Percentiles rank a stretch among this genome's conserved stretches.
Evolutionary conservation across 2,888 invertebrate species (phyloP).

Genomic region (Caenorhabditis drosophilae): DNA sequence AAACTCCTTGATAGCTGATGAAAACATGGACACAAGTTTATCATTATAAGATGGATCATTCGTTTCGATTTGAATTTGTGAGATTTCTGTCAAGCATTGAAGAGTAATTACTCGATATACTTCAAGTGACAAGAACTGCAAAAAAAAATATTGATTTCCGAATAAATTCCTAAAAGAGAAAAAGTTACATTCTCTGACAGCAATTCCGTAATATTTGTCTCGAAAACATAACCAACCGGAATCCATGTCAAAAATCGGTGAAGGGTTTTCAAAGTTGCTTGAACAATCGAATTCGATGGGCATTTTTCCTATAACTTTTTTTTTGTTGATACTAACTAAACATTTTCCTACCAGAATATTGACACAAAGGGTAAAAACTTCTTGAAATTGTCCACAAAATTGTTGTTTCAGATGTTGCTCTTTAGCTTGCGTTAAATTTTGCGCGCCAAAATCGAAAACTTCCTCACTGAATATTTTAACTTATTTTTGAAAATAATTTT

Average conservation of each 20-base stretch:
- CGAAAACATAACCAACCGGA: slow-evolving; percentile 99
- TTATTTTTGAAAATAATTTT: too few species aligned
- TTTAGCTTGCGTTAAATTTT: slow-evolving; percentile 97
- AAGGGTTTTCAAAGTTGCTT: slow-evolving; percentile 92
- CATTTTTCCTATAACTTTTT: too few species aligned
- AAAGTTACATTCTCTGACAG: slow-evolving; percentile 78
- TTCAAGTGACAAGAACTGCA: slow-evolving; percentile 90
- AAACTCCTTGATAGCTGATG: slow-evolving; percentile 81
- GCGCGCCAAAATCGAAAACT: slow-evolving; percentile 97
- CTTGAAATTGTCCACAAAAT: slow-evolving; percentile 98
- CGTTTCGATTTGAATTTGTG: slow-evolving; percentile 66
- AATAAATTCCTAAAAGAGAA: neutral
- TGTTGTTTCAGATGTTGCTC: slow-evolving; percentile 98
- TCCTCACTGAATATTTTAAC: too few species aligned
- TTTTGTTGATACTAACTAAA: too few species aligned
- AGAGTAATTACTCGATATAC: slow-evolving; percentile 96
- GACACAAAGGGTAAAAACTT: slow-evolving; percentile 95
- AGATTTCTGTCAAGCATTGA: slow-evolving; percentile 97
- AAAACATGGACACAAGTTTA: slow-evolving; percentile 87
- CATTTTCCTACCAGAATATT: too few species aligned
- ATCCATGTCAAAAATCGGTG: slow-evolving; percentile 98
- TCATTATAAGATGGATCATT: slow-evolving; percentile 81
- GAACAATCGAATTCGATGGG: slow-evolving; percentile 92
- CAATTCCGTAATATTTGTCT: slow-evolving; percentile 92
- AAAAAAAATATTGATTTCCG: neutral